These are phyloP conservation scores for Setipinna tenuifilis DNA, from an alignment of 2,797 vertebrate species.

Conservation along the genomic window DNA sequence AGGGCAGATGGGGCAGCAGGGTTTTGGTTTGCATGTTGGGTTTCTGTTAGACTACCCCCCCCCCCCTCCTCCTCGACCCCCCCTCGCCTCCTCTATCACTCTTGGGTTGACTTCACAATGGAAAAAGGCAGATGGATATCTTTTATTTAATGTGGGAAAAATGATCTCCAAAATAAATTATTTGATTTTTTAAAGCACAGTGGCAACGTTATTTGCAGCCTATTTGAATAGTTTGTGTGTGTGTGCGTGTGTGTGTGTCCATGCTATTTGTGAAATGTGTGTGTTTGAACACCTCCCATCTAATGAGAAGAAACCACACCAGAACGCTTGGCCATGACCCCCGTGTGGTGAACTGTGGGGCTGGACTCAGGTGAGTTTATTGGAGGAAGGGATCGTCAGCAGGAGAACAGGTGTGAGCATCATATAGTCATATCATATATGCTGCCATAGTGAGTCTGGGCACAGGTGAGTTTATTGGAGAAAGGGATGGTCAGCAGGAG, in stretches of 20 bases:
- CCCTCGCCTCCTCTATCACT: conserved; percentile 44
- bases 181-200: conserved; percentile 66
- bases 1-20: background rate
- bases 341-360: too few species aligned
- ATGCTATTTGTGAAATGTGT: too few species aligned
- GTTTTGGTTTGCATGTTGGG: conserved; percentile 67
- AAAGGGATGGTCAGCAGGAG: conserved; percentile 59
- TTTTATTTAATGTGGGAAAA: conserved; percentile 79
- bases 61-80: too few species aligned
- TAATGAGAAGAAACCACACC: too few species aligned
- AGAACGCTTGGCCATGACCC: too few species aligned
- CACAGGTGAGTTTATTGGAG: conserved; percentile 59
- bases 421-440: too few species aligned
- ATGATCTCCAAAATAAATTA: conserved; percentile 78
- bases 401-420: conserved; percentile 46
- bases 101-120: conserved; percentile 67
- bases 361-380: conserved; percentile 57
- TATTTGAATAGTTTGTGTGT: background rate
- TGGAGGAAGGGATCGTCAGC: conserved; percentile 60
- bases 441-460: conserved; percentile 32
- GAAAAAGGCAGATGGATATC: conserved; percentile 69
- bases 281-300: background rate
- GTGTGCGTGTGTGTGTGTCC: background rate
- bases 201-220: background rate
- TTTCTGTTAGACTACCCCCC: conserved; percentile 36